Conservation (phyloP, 2,888 invertebrate genomes). For the Latrodectus elegans region DNA sequence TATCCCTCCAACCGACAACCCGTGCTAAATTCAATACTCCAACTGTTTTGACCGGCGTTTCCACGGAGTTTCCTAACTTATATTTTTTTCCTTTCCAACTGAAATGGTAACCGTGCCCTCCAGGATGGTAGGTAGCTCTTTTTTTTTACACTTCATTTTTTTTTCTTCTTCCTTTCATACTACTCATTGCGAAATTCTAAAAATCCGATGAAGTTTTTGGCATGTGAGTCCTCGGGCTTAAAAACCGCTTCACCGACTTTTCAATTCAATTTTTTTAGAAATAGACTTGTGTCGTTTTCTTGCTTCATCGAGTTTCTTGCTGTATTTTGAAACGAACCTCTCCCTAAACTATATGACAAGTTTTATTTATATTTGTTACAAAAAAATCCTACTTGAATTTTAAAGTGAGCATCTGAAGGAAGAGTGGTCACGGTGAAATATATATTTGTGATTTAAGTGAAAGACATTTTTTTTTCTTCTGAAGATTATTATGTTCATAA, state of each 20-base stretch:
- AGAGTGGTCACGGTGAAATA: too few species aligned
- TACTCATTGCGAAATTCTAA: neutral
- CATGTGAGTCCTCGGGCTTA: neutral
- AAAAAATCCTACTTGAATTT: too few species aligned
- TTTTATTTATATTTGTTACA: too few species aligned
- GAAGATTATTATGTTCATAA: too few species aligned
- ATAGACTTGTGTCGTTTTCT: conserved; percentile 4
- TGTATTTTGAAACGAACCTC: conserved; percentile 1
- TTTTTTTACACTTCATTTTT: neutral
- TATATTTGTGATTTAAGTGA: too few species aligned
- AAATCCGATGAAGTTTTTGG: neutral
- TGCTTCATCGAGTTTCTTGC: neutral
- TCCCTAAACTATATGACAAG: too few species aligned
- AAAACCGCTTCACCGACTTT: neutral
- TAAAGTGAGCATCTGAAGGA: too few species aligned
- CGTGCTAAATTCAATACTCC: conserved; percentile 18
- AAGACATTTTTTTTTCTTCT: too few species aligned
- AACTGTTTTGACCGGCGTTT: conserved; percentile 30
- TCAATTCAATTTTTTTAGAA: neutral
- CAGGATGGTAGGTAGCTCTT: neutral
- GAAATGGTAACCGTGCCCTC: neutral
- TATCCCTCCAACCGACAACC: neutral
- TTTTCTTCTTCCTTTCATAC: neutral
- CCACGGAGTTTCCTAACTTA: neutral
- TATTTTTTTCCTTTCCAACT: neutral